Conservation (phyloP, 2,113 vertebrate genomes). For the Rhizomys pruinosus region DNA sequence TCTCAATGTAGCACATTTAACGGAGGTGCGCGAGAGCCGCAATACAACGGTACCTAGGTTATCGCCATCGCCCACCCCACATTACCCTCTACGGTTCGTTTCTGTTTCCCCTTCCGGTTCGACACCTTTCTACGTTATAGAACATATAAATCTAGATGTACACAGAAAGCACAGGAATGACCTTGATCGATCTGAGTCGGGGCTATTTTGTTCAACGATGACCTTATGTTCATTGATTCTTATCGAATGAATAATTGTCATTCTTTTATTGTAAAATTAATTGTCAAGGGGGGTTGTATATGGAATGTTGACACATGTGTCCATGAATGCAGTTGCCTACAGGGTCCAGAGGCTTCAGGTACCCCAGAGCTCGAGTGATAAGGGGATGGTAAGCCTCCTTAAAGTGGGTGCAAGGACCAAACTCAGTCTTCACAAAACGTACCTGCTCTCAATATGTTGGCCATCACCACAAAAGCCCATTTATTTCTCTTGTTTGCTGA, state of each 20-base stretch:
- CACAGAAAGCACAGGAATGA: neutral
- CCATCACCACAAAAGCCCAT: no score
- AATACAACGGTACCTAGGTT: neutral
- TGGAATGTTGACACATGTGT: neutral
- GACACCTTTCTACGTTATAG: neutral
- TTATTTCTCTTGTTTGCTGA: no score
- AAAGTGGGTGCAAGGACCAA: neutral
- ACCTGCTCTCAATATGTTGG: neutral
- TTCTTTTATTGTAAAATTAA: neutral
- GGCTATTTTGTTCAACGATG: neutral
- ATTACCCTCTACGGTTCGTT: no score
- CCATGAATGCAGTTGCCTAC: neutral
- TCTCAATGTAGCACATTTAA: neutral
- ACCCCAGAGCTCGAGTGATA: no score
- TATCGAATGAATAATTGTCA: neutral
- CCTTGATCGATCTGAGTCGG: neutral
- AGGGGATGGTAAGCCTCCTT: neutral
- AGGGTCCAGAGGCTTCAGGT: neutral
- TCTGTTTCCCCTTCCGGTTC: neutral
- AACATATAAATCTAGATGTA: neutral
- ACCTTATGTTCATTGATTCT: neutral
- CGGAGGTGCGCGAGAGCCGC: no score
- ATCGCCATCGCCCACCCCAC: no score
- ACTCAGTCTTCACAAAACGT: neutral
- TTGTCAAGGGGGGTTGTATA: neutral